phyloP scores from a whole-genome alignment of 2,888 invertebrate genomes.

The Hermodice carunculata region DNA sequence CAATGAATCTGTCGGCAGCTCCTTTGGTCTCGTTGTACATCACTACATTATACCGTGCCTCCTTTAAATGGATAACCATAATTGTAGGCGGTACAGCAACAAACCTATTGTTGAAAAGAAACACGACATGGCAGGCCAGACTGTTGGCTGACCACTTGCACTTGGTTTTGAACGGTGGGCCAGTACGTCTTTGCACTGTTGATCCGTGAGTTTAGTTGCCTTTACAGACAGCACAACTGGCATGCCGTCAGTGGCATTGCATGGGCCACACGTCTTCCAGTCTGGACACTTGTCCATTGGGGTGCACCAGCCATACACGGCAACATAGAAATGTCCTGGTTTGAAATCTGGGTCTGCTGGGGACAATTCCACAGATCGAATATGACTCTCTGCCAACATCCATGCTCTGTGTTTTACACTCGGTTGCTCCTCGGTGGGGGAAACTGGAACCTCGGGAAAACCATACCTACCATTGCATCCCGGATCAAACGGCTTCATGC shows the following conservation, averaged over 20 bases:
- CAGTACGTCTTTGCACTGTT: too few species aligned
- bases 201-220: too few species aligned
- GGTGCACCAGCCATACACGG: not conserved
- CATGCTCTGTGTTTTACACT: not conserved
- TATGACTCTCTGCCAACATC: not conserved
- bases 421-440: not conserved
- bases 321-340: not conserved
- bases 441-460: not conserved
- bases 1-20: too few species aligned
- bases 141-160: too few species aligned
- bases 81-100: too few species aligned
- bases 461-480: not conserved
- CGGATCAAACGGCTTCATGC: not conserved
- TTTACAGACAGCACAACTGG: too few species aligned
- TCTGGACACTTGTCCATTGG: not conserved
- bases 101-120: too few species aligned
- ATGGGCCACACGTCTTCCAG: not conserved
- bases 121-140: too few species aligned
- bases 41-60: too few species aligned
- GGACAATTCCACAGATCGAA: not conserved
- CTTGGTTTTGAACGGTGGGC: too few species aligned
- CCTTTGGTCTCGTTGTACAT: too few species aligned
- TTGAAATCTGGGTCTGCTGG: not conserved
- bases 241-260: not conserved
- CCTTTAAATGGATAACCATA: too few species aligned